A percentile compares a stretch with the other conserved stretches of the same genome.
phyloP scores from a whole-genome alignment of 2,888 invertebrate species.

The Dynastes hyllus region DNA sequence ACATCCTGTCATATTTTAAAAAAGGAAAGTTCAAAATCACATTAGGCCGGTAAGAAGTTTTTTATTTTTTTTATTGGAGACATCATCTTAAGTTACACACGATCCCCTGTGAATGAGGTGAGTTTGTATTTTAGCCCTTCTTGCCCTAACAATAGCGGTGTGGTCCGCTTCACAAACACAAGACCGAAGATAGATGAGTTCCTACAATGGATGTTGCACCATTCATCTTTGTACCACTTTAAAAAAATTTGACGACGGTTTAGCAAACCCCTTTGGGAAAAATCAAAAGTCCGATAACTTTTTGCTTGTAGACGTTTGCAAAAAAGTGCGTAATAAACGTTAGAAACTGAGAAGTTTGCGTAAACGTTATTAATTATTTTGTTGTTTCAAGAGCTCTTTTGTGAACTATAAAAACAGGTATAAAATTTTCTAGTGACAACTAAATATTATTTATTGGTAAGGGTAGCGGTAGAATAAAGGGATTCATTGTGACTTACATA shows the following conservation, averaged over 20 bases:
- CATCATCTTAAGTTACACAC: slow-evolving; percentile 37
- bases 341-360: neutral
- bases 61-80: neutral
- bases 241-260: slow-evolving; percentile 51
- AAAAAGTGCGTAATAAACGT: neutral
- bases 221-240: slow-evolving; percentile 59
- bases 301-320: slow-evolving; percentile 6
- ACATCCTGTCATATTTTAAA: too few relatives aligned
- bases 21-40: neutral
- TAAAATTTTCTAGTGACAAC: neutral
- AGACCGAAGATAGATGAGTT: slow-evolving; percentile 68
- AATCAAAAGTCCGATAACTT: neutral
- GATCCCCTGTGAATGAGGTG: slow-evolving; percentile 32
- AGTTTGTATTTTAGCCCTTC: slow-evolving; percentile 29
- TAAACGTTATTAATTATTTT: slow-evolving; percentile 7
- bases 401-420: neutral
- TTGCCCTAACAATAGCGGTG: slow-evolving; percentile 64
- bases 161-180: slow-evolving; percentile 70
- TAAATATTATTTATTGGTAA: slow-evolving; percentile 32
- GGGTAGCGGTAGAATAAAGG: slow-evolving; percentile 48
- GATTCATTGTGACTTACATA: slow-evolving; percentile 52
- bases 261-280: too few relatives aligned
- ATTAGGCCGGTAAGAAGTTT: neutral
- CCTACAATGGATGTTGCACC: slow-evolving; percentile 62
- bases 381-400: neutral